Conservation (phyloP, 92 coral and sea anemone genomes). For the Zoanthus gigantus region DNA sequence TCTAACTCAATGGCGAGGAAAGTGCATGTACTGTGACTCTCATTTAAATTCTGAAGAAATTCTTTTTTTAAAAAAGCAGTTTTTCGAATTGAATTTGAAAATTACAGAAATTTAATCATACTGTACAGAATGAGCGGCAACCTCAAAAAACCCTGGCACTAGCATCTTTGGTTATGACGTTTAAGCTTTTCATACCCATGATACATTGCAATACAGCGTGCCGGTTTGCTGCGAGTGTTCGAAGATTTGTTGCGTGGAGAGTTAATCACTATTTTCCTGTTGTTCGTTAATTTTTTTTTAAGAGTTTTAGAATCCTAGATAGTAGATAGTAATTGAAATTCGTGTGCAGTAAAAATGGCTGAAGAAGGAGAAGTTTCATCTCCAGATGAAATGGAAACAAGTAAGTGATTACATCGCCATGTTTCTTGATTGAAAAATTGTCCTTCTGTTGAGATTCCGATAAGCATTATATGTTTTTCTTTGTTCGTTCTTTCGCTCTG, state of each 20-base stretch:
- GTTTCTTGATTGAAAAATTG: background rate
- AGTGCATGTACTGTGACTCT: too few species aligned
- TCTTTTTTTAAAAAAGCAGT: too few species aligned
- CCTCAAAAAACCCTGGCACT: background rate
- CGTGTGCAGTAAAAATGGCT: slow-evolving; percentile 61
- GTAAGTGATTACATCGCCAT: slow-evolving; percentile 66
- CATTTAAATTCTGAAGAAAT: too few species aligned
- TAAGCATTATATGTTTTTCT: background rate
- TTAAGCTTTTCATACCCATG: slow-evolving; percentile 16
- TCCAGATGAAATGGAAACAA: slow-evolving; percentile 93
- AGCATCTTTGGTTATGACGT: slow-evolving; percentile 19
- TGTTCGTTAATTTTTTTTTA: background rate
- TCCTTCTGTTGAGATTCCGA: background rate
- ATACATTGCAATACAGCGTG: slow-evolving; percentile 25
- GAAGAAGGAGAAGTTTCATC: slow-evolving; percentile 99
- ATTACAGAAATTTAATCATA: too few species aligned
- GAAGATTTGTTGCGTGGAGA: slow-evolving; percentile 2
- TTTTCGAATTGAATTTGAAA: too few species aligned
- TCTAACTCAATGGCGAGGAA: too few species aligned
- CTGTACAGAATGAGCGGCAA: background rate
- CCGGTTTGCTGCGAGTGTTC: slow-evolving; percentile 15
- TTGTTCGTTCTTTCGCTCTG: background rate
- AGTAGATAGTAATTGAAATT: background rate
- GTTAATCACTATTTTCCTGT: background rate
- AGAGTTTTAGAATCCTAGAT: background rate